Evolutionary conservation across 2,797 vertebrate genomes (phyloP), one percentile per base, ranked within the genome.

Genomic region (Rhinophrynus dorsalis): DNA sequence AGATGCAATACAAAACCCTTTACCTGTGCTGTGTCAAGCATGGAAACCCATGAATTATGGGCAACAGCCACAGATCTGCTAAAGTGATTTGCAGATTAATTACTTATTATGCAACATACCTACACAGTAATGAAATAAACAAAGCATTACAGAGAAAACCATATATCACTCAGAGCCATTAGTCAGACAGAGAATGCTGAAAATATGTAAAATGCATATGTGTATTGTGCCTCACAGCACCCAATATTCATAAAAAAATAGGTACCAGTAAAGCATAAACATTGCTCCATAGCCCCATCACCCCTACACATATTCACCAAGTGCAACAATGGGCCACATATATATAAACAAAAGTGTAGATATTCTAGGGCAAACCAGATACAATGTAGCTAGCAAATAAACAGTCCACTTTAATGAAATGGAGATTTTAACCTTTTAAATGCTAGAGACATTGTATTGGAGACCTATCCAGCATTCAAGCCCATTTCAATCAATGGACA

Each of bases 121-220:
- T 21, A 33, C 42, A 35, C 30, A 48, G 3, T 15, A 51, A 29
- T 52, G 15, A 18, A 18, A 32, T 18, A 37, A 27, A 44, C 8
- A 12, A 12, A 10, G 32, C 21, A 48, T 57, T 42, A 20, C n/a
- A 5, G 44, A 20, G 18, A 23, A 13, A 13, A 1, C 48, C 20
- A 68, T 42, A 24, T 11, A 47, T 20, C 38, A 33, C 20, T 23
- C 29, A 47, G 40, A 52, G 66, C 35, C 44, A 61, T 45, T 29
- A 47, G 20, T 29, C 38, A 45, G 10, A 24, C 17, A 56, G 21
- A 47, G 35, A 55, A 47, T 20, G 26, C 47, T 33, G 11, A 1
- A 24, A 23, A 58, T 0, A 40, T 48, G 6, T 20, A 44, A 4
- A 4, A 65, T 66, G 24, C 17, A 55, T 13, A 50, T 27, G 23